These are phyloP conservation scores for Corythoichthys haematopterus DNA, from an alignment of 2,113 vertebrate species.

Conservation along the genomic window DNA sequence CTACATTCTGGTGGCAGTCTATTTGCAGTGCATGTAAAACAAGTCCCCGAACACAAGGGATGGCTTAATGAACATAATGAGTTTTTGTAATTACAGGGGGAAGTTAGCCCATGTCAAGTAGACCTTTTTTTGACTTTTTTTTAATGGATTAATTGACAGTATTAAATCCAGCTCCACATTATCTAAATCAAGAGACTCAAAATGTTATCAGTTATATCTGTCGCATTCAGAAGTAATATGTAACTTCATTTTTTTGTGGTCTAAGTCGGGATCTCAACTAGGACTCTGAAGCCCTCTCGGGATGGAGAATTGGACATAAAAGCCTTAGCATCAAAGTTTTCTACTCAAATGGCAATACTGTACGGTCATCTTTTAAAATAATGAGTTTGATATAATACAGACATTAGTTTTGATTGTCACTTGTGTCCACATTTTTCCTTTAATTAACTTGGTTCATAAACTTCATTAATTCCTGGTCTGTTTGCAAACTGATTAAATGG, in stretches of 20 bases:
- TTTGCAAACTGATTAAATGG: neutral
- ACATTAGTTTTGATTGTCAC: constrained; percentile 12
- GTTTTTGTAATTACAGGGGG: constrained; percentile 69
- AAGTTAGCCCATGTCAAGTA: constrained; percentile 67
- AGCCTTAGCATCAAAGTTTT: constrained; percentile 23
- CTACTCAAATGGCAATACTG: constrained; percentile 14
- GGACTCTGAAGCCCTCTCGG: constrained; percentile 29
- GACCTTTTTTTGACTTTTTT: constrained; percentile 57
- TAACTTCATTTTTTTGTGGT: constrained; percentile 19
- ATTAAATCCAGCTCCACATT: constrained; percentile 50
- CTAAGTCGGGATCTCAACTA: constrained; percentile 22
- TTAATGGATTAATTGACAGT: constrained; percentile 62
- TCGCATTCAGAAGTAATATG: constrained; percentile 24
- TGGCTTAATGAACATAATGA: constrained; percentile 73
- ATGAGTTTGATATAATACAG: constrained; percentile 14
- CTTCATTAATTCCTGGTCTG: neutral
- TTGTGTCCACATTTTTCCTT: neutral
- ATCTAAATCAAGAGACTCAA: constrained; percentile 28
- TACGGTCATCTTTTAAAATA: constrained; percentile 23
- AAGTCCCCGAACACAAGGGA: constrained; percentile 62
- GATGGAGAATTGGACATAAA: constrained; percentile 28
- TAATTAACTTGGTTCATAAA: neutral
- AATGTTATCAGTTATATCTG: constrained; percentile 45
- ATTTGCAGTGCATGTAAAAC: constrained; percentile 62
- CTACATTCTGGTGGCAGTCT: constrained; percentile 24